Evolutionary conservation across 2,113 vertebrate species (phyloP).

Genomic region (Gracilinanus agilis): DNA sequence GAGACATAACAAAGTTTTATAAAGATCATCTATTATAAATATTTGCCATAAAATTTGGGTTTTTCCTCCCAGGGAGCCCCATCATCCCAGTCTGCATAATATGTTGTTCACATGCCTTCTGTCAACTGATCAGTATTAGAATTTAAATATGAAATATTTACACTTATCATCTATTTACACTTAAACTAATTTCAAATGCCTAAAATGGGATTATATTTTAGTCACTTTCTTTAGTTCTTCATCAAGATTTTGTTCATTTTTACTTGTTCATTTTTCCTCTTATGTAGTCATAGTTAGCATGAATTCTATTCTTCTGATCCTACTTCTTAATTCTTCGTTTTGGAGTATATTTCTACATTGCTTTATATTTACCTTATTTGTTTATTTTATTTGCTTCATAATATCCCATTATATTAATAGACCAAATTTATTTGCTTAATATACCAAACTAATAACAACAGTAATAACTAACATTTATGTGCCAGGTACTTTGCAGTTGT

Average conservation of each 20-base stretch:
- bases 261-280: neutral
- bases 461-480: neutral
- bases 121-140: neutral
- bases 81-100: neutral
- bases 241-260: neutral
- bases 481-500: neutral
- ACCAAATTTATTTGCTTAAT: neutral
- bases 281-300: neutral
- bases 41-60: neutral
- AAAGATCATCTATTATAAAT: constrained; percentile 6
- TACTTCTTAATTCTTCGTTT: neutral
- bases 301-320: neutral
- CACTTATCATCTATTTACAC: neutral
- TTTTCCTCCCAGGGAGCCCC: neutral
- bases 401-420: neutral
- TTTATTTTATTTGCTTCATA: neutral
- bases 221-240: neutral
- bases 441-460: too few relatives aligned
- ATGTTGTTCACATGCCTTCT: neutral
- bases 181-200: neutral
- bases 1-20: neutral
- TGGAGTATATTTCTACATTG: neutral
- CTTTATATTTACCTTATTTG: neutral
- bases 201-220: neutral
- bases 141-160: neutral